These are phyloP conservation scores for Choristoneura fumiferana DNA, from an alignment of 1,140 invertebrate species.

Conservation along the genomic window DNA sequence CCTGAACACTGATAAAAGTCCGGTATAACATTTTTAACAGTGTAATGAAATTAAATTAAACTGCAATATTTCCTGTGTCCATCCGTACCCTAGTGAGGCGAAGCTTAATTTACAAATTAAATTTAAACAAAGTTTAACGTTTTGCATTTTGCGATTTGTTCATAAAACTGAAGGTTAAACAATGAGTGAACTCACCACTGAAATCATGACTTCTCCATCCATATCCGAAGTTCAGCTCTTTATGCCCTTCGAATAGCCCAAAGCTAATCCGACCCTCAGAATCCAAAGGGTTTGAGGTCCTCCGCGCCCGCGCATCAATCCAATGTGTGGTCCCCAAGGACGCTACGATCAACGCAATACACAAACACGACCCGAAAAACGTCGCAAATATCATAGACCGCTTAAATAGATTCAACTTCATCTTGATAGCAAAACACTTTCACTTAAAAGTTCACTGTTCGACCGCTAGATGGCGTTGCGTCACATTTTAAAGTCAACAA, in stretches of 20 bases:
- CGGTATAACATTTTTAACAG: too few species aligned
- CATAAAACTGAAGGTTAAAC: too few species aligned
- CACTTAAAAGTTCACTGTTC: slow-evolving; percentile 32
- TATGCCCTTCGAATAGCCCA: slow-evolving; percentile 91
- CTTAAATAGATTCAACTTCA: slow-evolving; percentile 82
- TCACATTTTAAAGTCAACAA: slow-evolving; percentile 37
- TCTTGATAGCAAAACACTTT: slow-evolving; percentile 43
- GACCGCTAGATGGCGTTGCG: slow-evolving; percentile 33
- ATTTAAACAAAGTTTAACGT: too few species aligned
- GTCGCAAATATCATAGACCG: slow-evolving; percentile 92
- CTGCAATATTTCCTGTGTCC: too few species aligned
- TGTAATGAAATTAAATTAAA: too few species aligned
- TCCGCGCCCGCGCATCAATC: slow-evolving; percentile 87
- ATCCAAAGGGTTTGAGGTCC: slow-evolving; percentile 82
- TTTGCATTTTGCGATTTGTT: too few species aligned
- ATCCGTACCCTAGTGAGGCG: too few species aligned
- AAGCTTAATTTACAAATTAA: too few species aligned
- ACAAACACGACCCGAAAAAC: slow-evolving; percentile 91
- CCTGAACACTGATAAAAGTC: too few species aligned
- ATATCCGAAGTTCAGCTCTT: slow-evolving; percentile 89
- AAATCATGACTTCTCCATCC: slow-evolving; percentile 88
- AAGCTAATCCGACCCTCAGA: slow-evolving; percentile 89
- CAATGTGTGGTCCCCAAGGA: slow-evolving; percentile 93
- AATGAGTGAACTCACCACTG: slow-evolving; percentile 79
- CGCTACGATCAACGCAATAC: slow-evolving; percentile 89